Percentiles rank a stretch among this genome's conserved stretches.
These are phyloP conservation scores for Cantharis rufa DNA, from an alignment of 2,888 invertebrate species.

Conservation along the genomic window DNA sequence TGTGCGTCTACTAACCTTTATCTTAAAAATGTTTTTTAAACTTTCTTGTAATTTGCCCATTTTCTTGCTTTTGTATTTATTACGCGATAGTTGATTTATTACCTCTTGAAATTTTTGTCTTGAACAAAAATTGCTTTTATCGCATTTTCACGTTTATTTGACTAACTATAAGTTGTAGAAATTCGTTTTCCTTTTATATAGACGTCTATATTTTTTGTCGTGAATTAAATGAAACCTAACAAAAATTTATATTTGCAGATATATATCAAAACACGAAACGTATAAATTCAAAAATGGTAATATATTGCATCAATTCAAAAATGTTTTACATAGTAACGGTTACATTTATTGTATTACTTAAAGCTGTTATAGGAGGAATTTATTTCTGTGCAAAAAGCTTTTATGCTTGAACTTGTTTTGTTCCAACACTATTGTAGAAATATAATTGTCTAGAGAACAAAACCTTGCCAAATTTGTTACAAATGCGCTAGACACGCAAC, in stretches of 20 bases:
- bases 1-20: too few species aligned
- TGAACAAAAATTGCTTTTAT: too few species aligned
- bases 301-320: not conserved
- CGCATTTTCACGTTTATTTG: not conserved
- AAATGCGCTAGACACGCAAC: constrained; percentile 9
- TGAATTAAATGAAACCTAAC: not conserved
- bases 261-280: not conserved
- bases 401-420: constrained; percentile 15
- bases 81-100: too few species aligned
- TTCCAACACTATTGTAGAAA: constrained; percentile 19
- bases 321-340: constrained; percentile 1
- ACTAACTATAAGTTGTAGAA: not conserved
- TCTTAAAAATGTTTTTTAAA: too few species aligned
- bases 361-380: constrained; percentile 4
- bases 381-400: constrained; percentile 18
- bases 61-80: too few species aligned
- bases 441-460: constrained; percentile 19
- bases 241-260: not conserved
- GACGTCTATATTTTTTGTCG: not conserved
- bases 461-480: constrained; percentile 15
- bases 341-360: constrained; percentile 6
- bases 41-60: too few species aligned
- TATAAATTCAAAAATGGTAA: not conserved
- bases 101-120: too few species aligned
- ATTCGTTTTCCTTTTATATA: not conserved